Conservation (phyloP, 2,888 invertebrate species). For the Campoplex nolae region DNA sequence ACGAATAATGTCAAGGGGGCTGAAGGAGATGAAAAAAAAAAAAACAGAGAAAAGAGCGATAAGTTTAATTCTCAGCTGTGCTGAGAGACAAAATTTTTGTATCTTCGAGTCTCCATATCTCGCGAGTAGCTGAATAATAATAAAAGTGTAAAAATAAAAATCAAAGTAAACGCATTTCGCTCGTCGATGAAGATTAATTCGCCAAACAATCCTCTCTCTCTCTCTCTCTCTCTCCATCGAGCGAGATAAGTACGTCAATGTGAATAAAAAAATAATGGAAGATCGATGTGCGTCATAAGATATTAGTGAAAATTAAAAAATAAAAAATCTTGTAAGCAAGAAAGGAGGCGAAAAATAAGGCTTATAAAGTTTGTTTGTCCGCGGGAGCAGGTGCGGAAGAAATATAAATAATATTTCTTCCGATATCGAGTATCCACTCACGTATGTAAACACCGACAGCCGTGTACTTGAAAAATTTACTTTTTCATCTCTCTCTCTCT, state of each 20-base stretch:
- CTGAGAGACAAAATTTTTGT: not conserved
- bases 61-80: not conserved
- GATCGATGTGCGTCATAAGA: not conserved
- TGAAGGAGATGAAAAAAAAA: not conserved
- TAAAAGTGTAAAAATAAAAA: not conserved
- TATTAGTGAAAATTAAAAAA: not conserved
- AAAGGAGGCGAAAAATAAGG: not conserved
- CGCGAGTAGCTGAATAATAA: not conserved
- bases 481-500: not conserved
- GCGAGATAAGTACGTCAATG: not conserved
- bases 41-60: not conserved
- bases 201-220: not conserved
- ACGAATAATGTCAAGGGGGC: not conserved
- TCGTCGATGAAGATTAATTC: not conserved
- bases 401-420: not conserved
- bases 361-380: not conserved
- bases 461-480: constrained; percentile 15
- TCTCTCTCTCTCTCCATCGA: not conserved
- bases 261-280: constrained; percentile 10
- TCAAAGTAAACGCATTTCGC: not conserved
- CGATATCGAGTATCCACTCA: not conserved
- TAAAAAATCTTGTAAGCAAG: not conserved
- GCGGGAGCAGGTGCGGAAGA: constrained; percentile 2
- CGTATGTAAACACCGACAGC: not conserved
- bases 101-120: not conserved